A percentile compares a stretch with the other conserved stretches of the same genome.
phyloP scores from a whole-genome alignment of 1,140 invertebrate genomes.

The Drosophila busckii region DNA sequence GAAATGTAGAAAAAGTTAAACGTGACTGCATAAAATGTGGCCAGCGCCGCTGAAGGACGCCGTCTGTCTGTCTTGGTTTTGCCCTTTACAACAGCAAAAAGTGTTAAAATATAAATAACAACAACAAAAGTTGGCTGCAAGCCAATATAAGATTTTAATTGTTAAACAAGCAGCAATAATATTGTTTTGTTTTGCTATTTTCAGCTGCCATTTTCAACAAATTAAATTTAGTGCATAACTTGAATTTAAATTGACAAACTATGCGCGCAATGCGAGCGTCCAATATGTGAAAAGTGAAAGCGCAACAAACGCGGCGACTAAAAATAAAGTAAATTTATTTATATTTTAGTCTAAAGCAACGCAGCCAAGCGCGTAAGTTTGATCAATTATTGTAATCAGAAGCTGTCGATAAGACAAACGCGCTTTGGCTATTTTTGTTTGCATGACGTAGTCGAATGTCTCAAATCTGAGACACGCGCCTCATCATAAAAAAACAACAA shows the following conservation, averaged over 20 bases:
- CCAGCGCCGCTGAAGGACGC: conserved; percentile 28
- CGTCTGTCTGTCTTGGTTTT: conserved; percentile 26
- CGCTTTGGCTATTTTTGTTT: conserved; percentile 13
- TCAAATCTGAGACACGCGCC: conserved; percentile 37
- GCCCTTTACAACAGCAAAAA: conserved; percentile 46
- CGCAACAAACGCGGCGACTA: conserved; percentile 14
- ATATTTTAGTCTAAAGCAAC: conserved; percentile 14
- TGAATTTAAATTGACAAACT: conserved; percentile 64
- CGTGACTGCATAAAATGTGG: conserved; percentile 8
- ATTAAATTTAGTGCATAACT: conserved; percentile 66
- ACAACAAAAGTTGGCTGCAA: conserved; percentile 24
- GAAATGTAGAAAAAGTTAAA: not conserved
- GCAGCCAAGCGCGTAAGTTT: conserved; percentile 38
- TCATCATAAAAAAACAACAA: conserved; percentile 21
- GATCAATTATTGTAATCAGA: conserved; percentile 69
- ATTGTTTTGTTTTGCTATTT: conserved; percentile 43
- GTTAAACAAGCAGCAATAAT: conserved; percentile 2
- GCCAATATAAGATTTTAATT: conserved; percentile 33
- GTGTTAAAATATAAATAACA: conserved; percentile 6
- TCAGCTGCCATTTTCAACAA: conserved; percentile 34
- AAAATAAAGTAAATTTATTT: conserved; percentile 9
- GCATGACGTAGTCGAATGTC: conserved; percentile 30
- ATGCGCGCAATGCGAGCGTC: conserved; percentile 58
- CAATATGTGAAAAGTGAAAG: conserved; percentile 61
- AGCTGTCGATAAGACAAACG: conserved; percentile 23